Evolutionary conservation across 2,888 invertebrate genomes (phyloP).

Genomic region (Lochmaea capreae): DNA sequence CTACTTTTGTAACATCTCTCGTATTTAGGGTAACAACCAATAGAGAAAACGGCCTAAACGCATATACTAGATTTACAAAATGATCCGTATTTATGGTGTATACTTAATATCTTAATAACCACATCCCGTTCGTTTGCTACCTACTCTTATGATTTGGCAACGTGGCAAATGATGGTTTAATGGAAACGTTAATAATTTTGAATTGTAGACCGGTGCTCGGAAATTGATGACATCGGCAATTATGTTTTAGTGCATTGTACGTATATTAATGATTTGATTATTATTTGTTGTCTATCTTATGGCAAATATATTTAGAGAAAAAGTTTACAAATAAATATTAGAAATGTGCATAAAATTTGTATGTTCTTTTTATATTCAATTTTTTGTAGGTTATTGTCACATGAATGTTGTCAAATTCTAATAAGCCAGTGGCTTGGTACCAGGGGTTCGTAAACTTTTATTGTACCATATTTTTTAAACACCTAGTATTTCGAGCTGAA

Average conservation of each 20-base stretch:
- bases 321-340: no score
- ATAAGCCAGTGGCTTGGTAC: no score
- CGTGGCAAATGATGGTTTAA: conserved; percentile 16
- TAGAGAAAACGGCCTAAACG: background rate
- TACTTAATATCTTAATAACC: conserved; percentile 14
- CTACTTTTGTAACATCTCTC: background rate
- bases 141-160: conserved; percentile 3
- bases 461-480: no score
- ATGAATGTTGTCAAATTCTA: no score
- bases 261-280: background rate
- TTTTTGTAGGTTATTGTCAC: no score
- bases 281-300: no score
- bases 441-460: no score
- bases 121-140: conserved; percentile 15
- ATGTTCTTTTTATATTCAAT: no score
- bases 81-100: conserved; percentile 4
- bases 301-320: no score
- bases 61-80: conserved; percentile 1
- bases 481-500: no score
- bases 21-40: background rate
- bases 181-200: conserved; percentile 15
- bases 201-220: background rate
- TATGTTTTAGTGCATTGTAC: background rate
- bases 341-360: no score
- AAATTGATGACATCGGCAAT: no score